Evolutionary conservation across 2,888 invertebrate species (phyloP), one percentile per base, ranked within the genome.

Genomic region (Melangyna quadrimaculata): DNA sequence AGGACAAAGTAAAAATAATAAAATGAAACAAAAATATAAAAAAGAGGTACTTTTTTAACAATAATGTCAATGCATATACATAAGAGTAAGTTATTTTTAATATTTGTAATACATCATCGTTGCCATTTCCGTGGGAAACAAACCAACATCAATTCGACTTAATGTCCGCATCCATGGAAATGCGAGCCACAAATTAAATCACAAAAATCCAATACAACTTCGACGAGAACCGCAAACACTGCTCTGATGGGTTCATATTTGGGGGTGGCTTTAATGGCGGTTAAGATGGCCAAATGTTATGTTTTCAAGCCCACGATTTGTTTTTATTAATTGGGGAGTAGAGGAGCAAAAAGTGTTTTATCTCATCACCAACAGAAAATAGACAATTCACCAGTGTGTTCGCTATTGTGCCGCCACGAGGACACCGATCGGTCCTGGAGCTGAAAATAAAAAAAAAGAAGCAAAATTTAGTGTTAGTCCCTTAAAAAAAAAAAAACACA

Each of bases 351-450:
- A 37, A 22, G 51, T 59, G 29, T 40, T 65, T 75, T 72, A 67
- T 61, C 87, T 89, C 90, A 91, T 96, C 96, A 96, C 96, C 96
- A 96, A 93, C 96, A 96, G 93, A 95, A 96, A 86, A 96, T 96
- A 89, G 96, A 95, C 88, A 96, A 93, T 93, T 96, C 96, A 65
- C 95, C 95, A 88, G 95, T 94, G 91, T 95, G 94, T 88, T 94
- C 94, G 84, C 93, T 94, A 88, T 94, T 94, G 89, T 94, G 94
- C 88, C 95, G 94, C 96, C 96, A 96, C 88, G 95, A 94, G 77
- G 95, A 95, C 91, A 96, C 95, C 61, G 95, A 95, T 90, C 95
- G 94, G 90, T 95, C 95, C 92, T 96, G 95, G 93, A 96, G 92
- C 96, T 96, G 94, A 17, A 94, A 94, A 77, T 81, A 84, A 1